Percentiles rank a stretch among this genome's conserved stretches.
Conservation (phyloP, 2,888 invertebrate genomes). For the Acronicta psi region DNA sequence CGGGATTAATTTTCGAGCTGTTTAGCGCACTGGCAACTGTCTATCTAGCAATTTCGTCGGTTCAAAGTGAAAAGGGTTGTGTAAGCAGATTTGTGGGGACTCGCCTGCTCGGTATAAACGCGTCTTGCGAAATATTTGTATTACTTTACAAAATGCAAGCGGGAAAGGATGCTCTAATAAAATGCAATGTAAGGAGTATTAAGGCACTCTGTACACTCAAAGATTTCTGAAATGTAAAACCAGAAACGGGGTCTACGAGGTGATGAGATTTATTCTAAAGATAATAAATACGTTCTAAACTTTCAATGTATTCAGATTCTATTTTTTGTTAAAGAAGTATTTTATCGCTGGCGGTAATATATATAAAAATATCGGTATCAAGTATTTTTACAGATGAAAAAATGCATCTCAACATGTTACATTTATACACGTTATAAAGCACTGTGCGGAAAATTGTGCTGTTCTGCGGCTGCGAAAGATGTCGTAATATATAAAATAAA, state of each 20-base stretch:
- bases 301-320: background rate
- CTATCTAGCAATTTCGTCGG: constrained; percentile 62
- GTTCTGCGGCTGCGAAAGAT: too few species aligned
- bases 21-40: constrained; percentile 65
- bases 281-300: constrained; percentile 1
- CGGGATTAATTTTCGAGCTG: constrained; percentile 73
- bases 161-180: constrained; percentile 36
- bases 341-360: too few species aligned
- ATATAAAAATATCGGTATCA: too few species aligned
- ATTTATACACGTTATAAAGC: too few species aligned
- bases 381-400: too few species aligned
- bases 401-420: too few species aligned
- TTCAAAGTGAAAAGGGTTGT: constrained; percentile 61
- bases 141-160: constrained; percentile 53
- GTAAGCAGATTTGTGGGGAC: constrained; percentile 60
- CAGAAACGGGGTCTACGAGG: constrained; percentile 10
- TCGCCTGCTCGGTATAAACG: constrained; percentile 30
- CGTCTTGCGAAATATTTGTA: constrained; percentile 60
- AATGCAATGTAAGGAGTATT: constrained; percentile 48
- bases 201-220: constrained; percentile 25
- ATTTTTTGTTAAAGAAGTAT: too few species aligned
- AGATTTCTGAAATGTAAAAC: constrained; percentile 22
- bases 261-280: constrained; percentile 7
- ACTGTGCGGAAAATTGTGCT: too few species aligned
- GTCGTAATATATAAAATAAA: too few species aligned